Base-by-base conservation (phyloP, 2,888 invertebrate species). In the Pyrrhia umbra region DNA sequence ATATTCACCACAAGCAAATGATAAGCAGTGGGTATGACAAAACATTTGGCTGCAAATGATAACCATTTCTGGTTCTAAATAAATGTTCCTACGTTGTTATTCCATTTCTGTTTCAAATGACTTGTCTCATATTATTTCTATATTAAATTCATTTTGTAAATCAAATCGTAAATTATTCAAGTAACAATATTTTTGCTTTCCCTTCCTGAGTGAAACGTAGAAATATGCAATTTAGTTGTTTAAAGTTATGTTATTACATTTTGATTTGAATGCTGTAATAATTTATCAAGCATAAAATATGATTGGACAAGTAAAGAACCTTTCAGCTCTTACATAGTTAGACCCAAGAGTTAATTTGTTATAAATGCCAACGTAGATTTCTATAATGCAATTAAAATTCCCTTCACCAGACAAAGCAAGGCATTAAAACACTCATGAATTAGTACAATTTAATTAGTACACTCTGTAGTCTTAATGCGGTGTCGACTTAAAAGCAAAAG, bases 351-450 rank as follows among this genome's bases (percentile, higher is more conserved):
- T 21, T 40, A 18, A 39, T 62, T 6, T 9, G n/a, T 52, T 49
- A 39, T 15, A 23, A 39, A 61, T 37, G 10, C 9, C 13, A 23
- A 46, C n/a, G 8, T 25, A 10, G 39, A 27, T 20, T 54, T 55
- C 16, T 18, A 18, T 49, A 56, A 54, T 20, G 27, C 39, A 60
- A 65, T 68, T 74, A 64, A 54, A 39, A 75, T 69, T 65, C 65
- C 40, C 40, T 47, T 55, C 1, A 1, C 34, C 52, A 58, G 23
- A 74, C 75, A 55, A 58, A 65, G 47, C 23, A 20, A 47, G 13
- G 9, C 55, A 52, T 50, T 60, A 50, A 73, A 50, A 49, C 21
- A 13, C 42, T 56, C 10, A 56, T 58, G 37, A 73, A 55, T 69
- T 46, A 65, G 39, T 58, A 43, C 59, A 46, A 57, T 47, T 57